Percentiles rank a stretch among this genome's conserved stretches.
phyloP scores from a whole-genome alignment of 1,140 invertebrate species.

The Drusus annulatus region DNA sequence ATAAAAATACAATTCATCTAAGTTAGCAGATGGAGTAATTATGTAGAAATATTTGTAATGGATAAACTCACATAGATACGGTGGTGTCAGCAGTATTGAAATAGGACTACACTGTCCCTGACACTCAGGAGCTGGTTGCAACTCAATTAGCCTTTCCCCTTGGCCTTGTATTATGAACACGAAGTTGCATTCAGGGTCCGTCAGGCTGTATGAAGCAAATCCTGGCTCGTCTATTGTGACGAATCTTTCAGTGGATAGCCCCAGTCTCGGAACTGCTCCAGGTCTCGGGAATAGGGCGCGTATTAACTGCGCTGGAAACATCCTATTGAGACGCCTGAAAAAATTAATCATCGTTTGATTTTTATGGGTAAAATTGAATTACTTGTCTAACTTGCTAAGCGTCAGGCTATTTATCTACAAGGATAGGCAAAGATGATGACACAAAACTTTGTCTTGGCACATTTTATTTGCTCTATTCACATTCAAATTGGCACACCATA shows the following conservation, averaged over 20 bases:
- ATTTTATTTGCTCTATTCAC: too few relatives aligned
- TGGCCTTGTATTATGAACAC: slow-evolving; percentile 78
- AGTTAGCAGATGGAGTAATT: too few relatives aligned
- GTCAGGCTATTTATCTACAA: too few relatives aligned
- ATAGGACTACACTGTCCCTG: slow-evolving; percentile 75
- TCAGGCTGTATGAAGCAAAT: slow-evolving; percentile 74
- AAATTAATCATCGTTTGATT: too few relatives aligned
- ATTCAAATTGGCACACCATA: too few relatives aligned
- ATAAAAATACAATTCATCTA: too few relatives aligned
- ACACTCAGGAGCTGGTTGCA: slow-evolving; percentile 81
- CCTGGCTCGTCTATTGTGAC: slow-evolving; percentile 78
- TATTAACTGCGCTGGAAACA: slow-evolving; percentile 76
- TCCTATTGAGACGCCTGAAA: slow-evolving; percentile 80
- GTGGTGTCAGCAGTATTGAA: slow-evolving; percentile 75
- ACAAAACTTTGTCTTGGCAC: too few relatives aligned
- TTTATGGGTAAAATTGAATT: too few relatives aligned
- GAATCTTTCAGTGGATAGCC: slow-evolving; percentile 81
- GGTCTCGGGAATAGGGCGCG: slow-evolving; percentile 78
- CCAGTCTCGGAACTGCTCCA: slow-evolving; percentile 73
- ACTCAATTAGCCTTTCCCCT: slow-evolving; percentile 76
- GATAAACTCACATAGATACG: slow-evolving; percentile 78
- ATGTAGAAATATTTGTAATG: background rate
- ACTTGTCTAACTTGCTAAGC: too few relatives aligned
- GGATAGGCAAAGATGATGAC: too few relatives aligned
- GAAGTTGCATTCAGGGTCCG: slow-evolving; percentile 83